These are phyloP conservation scores for Alloscopus bannaensis DNA, from an alignment of 2,888 invertebrate genomes.

Conservation along the genomic window DNA sequence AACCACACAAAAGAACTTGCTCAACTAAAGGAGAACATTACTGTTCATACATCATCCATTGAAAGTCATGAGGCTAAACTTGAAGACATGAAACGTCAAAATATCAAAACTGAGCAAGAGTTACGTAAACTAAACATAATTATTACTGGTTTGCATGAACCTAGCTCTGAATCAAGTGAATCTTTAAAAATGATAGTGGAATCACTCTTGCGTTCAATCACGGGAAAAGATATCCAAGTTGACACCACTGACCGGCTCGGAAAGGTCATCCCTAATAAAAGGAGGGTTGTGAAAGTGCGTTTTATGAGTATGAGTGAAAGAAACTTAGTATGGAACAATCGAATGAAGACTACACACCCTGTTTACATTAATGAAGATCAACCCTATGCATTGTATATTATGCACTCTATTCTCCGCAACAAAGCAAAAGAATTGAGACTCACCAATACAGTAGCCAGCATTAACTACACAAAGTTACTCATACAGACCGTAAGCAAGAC, in stretches of 20 bases:
- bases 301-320: neutral
- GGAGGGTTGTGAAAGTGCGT: neutral
- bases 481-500: too few species aligned
- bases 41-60: too few species aligned
- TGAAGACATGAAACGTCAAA: too few species aligned
- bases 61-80: too few species aligned
- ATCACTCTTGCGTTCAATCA: neutral
- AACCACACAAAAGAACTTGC: too few species aligned
- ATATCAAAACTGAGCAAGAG: neutral
- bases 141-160: neutral
- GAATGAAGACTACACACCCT: neutral
- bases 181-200: neutral
- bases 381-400: neutral
- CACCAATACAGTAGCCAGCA: too few species aligned
- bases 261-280: neutral
- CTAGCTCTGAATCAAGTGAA: neutral
- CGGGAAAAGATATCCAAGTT: neutral
- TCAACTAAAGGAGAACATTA: too few species aligned
- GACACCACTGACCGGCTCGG: neutral
- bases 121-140: neutral
- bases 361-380: slow-evolving; percentile 7
- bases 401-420: neutral
- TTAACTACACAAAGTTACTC: too few species aligned
- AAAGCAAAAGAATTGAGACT: slow-evolving; percentile 4
- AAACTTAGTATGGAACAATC: neutral